Evolutionary conservation across 1,140 invertebrate species (phyloP).

Genomic region (Agrypnia vestita): DNA sequence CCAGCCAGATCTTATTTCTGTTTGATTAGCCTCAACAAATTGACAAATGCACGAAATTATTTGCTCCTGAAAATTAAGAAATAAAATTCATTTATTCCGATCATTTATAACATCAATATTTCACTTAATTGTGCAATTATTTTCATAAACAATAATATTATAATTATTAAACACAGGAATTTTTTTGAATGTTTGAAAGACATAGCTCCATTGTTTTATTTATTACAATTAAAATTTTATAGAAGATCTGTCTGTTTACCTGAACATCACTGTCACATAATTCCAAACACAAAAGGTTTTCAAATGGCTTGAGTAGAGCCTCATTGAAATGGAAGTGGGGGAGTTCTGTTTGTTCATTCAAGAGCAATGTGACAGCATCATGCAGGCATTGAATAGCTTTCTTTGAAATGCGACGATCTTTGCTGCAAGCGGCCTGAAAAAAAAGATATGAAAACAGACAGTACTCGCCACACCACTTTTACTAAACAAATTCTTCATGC

Average conservation of each 20-base stretch:
- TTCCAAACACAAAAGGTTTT: constrained; percentile 93
- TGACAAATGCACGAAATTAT: constrained; percentile 96
- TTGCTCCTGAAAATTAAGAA: constrained; percentile 77
- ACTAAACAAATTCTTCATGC: no score
- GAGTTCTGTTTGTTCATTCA: constrained; percentile 91
- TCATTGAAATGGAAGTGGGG: constrained; percentile 97
- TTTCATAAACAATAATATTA: no score
- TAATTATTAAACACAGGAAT: no score
- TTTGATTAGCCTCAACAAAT: constrained; percentile 93
- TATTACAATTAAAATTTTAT: no score
- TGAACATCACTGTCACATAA: constrained; percentile 93
- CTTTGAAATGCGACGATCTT: constrained; percentile 90
- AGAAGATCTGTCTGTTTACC: constrained; percentile 74
- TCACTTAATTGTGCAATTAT: not conserved
- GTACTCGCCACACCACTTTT: no score
- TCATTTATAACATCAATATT: constrained; percentile 30
- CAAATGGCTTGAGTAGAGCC: constrained; percentile 94
- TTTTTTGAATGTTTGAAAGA: no score
- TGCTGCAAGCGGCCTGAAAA: constrained; percentile 89
- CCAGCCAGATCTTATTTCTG: constrained; percentile 95
- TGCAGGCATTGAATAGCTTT: constrained; percentile 95
- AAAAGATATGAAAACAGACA: not conserved
- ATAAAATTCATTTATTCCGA: constrained; percentile 43
- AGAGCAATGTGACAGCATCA: constrained; percentile 89
- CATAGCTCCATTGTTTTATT: no score